These are phyloP conservation scores for Pterobdella sp. DNA, from an alignment of 2,888 invertebrate genomes.

Conservation along the genomic window DNA sequence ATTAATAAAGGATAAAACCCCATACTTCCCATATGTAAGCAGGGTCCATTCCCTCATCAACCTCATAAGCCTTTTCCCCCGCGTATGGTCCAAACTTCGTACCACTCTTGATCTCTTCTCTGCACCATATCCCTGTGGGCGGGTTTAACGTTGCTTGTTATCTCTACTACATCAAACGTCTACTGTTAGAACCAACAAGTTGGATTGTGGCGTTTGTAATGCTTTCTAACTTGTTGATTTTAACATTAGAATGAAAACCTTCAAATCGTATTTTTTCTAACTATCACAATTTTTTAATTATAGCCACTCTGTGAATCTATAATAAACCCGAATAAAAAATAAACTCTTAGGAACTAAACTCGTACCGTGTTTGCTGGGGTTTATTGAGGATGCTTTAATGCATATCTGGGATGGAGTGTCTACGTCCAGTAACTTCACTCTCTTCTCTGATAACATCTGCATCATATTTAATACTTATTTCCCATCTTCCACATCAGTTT, in stretches of 20 bases:
- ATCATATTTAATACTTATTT: too few relatives aligned
- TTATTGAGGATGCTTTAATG: slow-evolving; percentile 40
- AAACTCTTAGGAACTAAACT: not conserved
- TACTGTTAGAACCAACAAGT: too few relatives aligned
- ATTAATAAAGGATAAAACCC: too few relatives aligned
- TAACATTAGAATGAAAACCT: too few relatives aligned
- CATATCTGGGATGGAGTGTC: slow-evolving; percentile 41
- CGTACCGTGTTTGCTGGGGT: slow-evolving; percentile 40
- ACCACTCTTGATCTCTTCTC: slow-evolving; percentile 39
- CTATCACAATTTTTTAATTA: too few relatives aligned
- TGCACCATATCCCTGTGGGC: slow-evolving; percentile 44
- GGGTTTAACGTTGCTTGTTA: too few relatives aligned
- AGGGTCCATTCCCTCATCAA: slow-evolving; percentile 42
- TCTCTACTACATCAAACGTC: too few relatives aligned
- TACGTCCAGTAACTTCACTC: slow-evolving; percentile 35
- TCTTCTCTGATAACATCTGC: slow-evolving; percentile 11
- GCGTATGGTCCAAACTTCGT: slow-evolving; percentile 46
- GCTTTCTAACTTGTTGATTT: too few relatives aligned
- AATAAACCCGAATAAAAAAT: not conserved
- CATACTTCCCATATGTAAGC: slow-evolving; percentile 48
- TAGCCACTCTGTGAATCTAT: not conserved
- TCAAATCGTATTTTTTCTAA: too few relatives aligned
- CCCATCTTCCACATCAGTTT: too few relatives aligned
- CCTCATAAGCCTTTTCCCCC: slow-evolving; percentile 42
- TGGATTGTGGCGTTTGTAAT: too few relatives aligned